A percentile compares a stretch with the other conserved stretches of the same genome.
These are phyloP conservation scores for Meloidogyne hapla DNA, from an alignment of 1,140 invertebrate genomes.

Conservation along the genomic window DNA sequence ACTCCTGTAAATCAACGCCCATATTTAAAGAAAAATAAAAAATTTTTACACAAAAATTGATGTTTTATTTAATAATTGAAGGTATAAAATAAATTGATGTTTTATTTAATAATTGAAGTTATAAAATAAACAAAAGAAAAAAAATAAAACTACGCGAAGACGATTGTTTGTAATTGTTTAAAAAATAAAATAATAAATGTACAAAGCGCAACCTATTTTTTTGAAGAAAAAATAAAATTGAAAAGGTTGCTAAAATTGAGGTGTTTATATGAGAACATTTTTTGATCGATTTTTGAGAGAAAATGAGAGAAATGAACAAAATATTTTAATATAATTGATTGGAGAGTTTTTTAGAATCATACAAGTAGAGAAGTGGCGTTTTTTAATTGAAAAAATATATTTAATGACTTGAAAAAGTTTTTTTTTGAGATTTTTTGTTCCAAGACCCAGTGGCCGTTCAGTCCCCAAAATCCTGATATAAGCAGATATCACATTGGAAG, in stretches of 20 bases:
- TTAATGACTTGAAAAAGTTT: no score
- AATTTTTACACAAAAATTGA: not conserved
- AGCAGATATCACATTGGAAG: no score
- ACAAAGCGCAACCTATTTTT: not conserved
- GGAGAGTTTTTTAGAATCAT: not conserved
- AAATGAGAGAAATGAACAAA: not conserved
- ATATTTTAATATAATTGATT: not conserved
- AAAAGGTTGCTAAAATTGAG: conserved; percentile 5
- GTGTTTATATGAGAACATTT: not conserved
- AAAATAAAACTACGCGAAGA: not conserved
- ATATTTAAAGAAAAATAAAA: no score
- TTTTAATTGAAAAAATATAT: not conserved
- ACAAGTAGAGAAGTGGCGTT: not conserved
- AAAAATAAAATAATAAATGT: not conserved
- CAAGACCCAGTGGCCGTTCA: no score
- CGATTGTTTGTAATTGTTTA: not conserved
- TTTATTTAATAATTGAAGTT: not conserved
- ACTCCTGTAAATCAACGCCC: no score
- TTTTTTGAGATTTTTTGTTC: no score
- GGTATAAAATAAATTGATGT: no score
- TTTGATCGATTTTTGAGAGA: not conserved
- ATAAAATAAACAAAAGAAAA: not conserved
- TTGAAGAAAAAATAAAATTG: not conserved
- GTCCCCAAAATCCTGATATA: no score
- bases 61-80: not conserved